Evolutionary conservation across 2,888 invertebrate genomes (phyloP).

Genomic region (Drosophila sordidula): DNA sequence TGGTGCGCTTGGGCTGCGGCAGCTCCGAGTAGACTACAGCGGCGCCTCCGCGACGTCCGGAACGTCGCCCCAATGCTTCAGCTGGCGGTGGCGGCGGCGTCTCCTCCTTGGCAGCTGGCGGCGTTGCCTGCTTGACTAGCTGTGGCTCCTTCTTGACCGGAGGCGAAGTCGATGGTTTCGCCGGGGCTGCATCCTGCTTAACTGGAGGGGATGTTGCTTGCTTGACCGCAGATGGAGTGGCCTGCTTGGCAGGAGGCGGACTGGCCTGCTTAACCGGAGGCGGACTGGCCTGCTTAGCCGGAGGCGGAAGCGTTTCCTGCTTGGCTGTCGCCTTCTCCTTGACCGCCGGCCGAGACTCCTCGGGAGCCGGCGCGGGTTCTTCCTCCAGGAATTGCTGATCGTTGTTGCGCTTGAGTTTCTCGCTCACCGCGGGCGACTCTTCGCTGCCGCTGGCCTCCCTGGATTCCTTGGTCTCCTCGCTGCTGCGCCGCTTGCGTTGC

Average conservation of each 20-base stretch:
- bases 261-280: background rate
- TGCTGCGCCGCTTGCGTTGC: slow-evolving; percentile 81
- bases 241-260: slow-evolving; percentile 4
- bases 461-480: slow-evolving; percentile 62
- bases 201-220: background rate
- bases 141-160: slow-evolving; percentile 5
- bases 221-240: background rate
- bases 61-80: slow-evolving; percentile 64
- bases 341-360: background rate
- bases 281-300: background rate
- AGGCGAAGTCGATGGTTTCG: background rate
- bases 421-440: slow-evolving; percentile 53
- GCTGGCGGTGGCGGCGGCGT: slow-evolving; percentile 33
- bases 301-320: background rate
- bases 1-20: slow-evolving; percentile 76
- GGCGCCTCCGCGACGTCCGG: slow-evolving; percentile 77
- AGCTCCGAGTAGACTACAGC: slow-evolving; percentile 73
- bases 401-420: slow-evolving; percentile 63
- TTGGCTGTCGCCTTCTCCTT: slow-evolving; percentile 1
- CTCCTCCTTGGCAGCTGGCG: slow-evolving; percentile 25
- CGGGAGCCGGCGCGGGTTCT: background rate
- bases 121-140: slow-evolving; percentile 17
- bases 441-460: slow-evolving; percentile 43
- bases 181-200: slow-evolving; percentile 3
- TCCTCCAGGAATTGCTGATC: slow-evolving; percentile 40